These are phyloP conservation scores for Agonopterix alstromeriana DNA, from an alignment of 2,888 invertebrate species.

Conservation along the genomic window DNA sequence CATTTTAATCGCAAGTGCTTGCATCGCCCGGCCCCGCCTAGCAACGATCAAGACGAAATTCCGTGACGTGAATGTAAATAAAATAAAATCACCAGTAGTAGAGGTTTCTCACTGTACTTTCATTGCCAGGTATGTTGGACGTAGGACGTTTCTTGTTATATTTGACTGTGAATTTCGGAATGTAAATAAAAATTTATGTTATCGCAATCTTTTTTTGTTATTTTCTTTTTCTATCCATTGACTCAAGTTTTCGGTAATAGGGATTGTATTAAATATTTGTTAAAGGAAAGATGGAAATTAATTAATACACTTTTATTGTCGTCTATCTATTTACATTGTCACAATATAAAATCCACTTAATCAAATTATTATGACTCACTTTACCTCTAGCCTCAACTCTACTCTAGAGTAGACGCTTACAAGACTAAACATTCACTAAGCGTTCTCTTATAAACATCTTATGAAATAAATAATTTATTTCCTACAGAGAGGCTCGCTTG, in stretches of 20 bases:
- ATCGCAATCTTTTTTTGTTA: constrained; percentile 48
- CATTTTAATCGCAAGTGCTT: too few relatives aligned
- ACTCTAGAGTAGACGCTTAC: constrained; percentile 11
- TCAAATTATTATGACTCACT: constrained; percentile 46
- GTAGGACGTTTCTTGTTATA: constrained; percentile 57
- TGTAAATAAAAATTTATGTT: constrained; percentile 76
- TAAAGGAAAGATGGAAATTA: constrained; percentile 1
- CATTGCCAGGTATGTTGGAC: constrained; percentile 41
- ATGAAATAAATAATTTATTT: constrained; percentile 52
- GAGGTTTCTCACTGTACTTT: constrained; percentile 46
- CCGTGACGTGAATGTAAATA: constrained; percentile 33
- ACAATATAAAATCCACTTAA: constrained; percentile 37
- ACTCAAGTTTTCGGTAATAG: too few relatives aligned
- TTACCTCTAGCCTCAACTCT: constrained; percentile 24
- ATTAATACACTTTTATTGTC: constrained; percentile 3
- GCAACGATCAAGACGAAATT: constrained; percentile 2
- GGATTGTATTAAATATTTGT: too few relatives aligned
- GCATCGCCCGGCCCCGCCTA: not conserved
- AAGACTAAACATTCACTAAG: constrained; percentile 21
- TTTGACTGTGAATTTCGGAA: constrained; percentile 70
- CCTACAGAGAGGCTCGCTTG: constrained; percentile 19
- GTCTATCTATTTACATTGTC: constrained; percentile 46
- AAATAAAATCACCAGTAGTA: constrained; percentile 33
- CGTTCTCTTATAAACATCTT: constrained; percentile 23
- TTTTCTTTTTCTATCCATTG: constrained; percentile 18